Evolutionary conservation across 2,797 vertebrate species (phyloP).

Genomic region (Microctenopoma stevenorrisi): DNA sequence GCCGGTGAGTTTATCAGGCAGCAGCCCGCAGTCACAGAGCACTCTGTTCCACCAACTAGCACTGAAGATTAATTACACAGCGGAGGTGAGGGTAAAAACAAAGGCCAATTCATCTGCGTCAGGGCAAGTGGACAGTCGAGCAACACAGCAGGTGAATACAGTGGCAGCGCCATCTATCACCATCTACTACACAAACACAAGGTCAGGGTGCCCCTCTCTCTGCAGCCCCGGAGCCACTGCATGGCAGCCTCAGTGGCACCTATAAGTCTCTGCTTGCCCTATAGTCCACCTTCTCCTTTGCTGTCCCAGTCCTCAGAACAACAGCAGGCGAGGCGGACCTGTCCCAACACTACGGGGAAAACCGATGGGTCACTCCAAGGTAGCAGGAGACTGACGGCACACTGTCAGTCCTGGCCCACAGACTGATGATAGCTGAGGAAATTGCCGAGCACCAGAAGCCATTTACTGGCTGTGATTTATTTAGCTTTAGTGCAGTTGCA

Average conservation of each 20-base stretch:
- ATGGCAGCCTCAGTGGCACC: constrained; percentile 38
- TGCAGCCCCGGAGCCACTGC: constrained; percentile 20
- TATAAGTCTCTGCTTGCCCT: constrained; percentile 37
- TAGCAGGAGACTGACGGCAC: constrained; percentile 49
- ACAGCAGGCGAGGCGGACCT: constrained; percentile 9
- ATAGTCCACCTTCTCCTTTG: constrained; percentile 24
- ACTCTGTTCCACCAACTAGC: constrained; percentile 56
- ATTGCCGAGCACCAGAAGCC: constrained; percentile 61
- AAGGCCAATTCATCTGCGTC: constrained; percentile 83
- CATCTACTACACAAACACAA: constrained; percentile 79
- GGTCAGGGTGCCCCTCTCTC: constrained; percentile 72
- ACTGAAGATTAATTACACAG: constrained; percentile 82
- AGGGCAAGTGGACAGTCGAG: constrained; percentile 77
- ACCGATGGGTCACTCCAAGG: constrained; percentile 23
- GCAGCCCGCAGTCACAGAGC: constrained; percentile 37
- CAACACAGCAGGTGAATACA: constrained; percentile 65
- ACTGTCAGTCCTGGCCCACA: constrained; percentile 54
- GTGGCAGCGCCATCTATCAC: constrained; percentile 82
- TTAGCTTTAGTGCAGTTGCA: constrained; percentile 55
- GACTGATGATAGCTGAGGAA: constrained; percentile 66
- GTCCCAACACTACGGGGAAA: constrained; percentile 9
- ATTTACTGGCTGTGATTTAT: constrained; percentile 71
- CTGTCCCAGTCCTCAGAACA: constrained; percentile 8
- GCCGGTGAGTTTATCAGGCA: constrained; percentile 67
- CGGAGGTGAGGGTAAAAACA: constrained; percentile 77